Conservation (phyloP, 2,888 invertebrate species). For the Coleophora flavipennella region DNA sequence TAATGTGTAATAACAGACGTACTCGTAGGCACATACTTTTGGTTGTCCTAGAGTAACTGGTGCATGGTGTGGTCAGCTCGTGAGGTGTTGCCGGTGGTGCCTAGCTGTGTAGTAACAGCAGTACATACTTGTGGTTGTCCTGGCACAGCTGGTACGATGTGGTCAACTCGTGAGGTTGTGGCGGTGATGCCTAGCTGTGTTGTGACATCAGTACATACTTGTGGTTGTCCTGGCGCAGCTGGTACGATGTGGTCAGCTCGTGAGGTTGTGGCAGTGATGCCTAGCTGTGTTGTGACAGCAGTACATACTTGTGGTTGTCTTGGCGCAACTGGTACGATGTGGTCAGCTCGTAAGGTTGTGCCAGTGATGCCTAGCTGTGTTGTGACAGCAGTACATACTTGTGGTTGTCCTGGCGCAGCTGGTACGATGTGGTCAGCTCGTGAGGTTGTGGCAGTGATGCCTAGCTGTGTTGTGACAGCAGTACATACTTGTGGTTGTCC, state of each 20-base stretch:
- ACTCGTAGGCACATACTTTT: conserved; percentile 48
- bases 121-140: conserved; percentile 51
- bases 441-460: conserved; percentile 58
- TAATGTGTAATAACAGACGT: too few relatives aligned
- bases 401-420: conserved; percentile 49
- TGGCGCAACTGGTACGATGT: conserved; percentile 39
- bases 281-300: too few relatives aligned
- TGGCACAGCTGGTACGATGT: conserved; percentile 46
- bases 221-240: conserved; percentile 49
- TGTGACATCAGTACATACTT: conserved; percentile 48
- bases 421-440: conserved; percentile 50
- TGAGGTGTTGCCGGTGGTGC: conserved; percentile 58
- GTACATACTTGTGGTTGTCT: conserved; percentile 51
- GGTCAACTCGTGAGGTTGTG: conserved; percentile 53
- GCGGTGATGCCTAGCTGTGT: conserved; percentile 69
- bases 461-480: too few relatives aligned
- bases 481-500: conserved; percentile 51
- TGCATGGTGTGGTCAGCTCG: conserved; percentile 52
- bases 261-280: too few relatives aligned
- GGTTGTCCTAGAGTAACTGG: conserved; percentile 48
- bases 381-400: conserved; percentile 48
- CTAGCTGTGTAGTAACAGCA: too few relatives aligned
- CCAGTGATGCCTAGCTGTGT: too few relatives aligned
- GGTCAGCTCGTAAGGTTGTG: conserved; percentile 49
- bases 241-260: conserved; percentile 31